A percentile compares a stretch with the other conserved stretches of the same genome.
phyloP scores from a whole-genome alignment of 1,140 invertebrate species.

The Drosophila bocki region DNA sequence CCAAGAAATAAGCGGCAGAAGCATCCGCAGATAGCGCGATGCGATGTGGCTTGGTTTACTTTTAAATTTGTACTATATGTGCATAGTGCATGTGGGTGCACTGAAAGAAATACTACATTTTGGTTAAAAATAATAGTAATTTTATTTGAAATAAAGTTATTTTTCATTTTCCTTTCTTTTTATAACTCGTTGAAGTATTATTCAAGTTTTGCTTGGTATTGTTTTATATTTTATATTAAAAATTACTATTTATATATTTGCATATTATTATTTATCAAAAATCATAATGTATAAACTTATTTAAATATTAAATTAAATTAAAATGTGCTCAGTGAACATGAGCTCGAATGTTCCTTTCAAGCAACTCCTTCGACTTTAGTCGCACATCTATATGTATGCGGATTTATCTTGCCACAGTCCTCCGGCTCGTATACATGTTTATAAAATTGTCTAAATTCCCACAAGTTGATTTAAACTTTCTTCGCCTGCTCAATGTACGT shows the following conservation, averaged over 20 bases:
- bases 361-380: conserved; percentile 3
- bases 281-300: no score
- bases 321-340: neutral
- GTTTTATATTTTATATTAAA: neutral
- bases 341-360: conserved; percentile 26
- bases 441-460: conserved; percentile 83
- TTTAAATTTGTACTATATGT: conserved; percentile 77
- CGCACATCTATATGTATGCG: conserved; percentile 29
- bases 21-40: conserved; percentile 73
- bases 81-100: conserved; percentile 19
- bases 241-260: neutral
- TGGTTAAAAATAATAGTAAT: neutral
- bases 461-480: conserved; percentile 82
- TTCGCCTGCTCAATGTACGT: conserved; percentile 26
- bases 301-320: no score
- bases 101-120: neutral
- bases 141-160: neutral
- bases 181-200: neutral
- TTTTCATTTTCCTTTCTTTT: no score
- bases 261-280: neutral
- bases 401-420: conserved; percentile 33
- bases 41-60: conserved; percentile 74
- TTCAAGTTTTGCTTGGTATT: fast-evolving
- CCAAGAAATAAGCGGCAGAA: conserved; percentile 38
- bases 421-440: conserved; percentile 60